phyloP scores from a whole-genome alignment of 2,888 invertebrate species.

The Cephus spinipes region DNA sequence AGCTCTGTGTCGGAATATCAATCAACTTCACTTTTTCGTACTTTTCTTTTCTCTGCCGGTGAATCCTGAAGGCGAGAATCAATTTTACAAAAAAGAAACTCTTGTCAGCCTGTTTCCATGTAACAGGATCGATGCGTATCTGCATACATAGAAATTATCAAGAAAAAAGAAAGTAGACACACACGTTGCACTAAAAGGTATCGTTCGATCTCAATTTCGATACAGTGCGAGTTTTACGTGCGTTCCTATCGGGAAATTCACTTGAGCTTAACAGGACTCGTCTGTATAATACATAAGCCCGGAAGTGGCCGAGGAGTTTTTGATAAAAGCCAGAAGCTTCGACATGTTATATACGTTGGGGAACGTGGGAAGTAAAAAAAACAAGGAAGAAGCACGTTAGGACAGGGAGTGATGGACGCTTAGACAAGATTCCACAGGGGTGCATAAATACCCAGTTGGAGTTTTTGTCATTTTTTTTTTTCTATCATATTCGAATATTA shows the following conservation, averaged over 20 bases:
- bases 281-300: background rate
- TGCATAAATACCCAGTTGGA: background rate
- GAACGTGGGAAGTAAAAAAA: background rate
- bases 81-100: too few species aligned
- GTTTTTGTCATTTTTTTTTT: background rate
- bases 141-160: background rate
- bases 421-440: conserved; percentile 3
- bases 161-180: background rate
- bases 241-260: background rate
- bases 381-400: background rate
- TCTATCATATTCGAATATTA: conserved; percentile 2
- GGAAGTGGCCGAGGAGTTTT: background rate
- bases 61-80: background rate
- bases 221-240: background rate
- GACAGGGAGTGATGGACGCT: conserved; percentile 5
- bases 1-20: too few species aligned
- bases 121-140: background rate
- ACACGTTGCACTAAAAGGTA: background rate
- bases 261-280: background rate
- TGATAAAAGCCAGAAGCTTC: background rate
- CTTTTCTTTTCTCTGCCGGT: background rate
- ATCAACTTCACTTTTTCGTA: too few species aligned
- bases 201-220: background rate
- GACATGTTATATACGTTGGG: background rate
- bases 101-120: background rate